Evolutionary conservation across 2,113 vertebrate species (phyloP).

Genomic region (human (Homo sapiens)): DNA sequence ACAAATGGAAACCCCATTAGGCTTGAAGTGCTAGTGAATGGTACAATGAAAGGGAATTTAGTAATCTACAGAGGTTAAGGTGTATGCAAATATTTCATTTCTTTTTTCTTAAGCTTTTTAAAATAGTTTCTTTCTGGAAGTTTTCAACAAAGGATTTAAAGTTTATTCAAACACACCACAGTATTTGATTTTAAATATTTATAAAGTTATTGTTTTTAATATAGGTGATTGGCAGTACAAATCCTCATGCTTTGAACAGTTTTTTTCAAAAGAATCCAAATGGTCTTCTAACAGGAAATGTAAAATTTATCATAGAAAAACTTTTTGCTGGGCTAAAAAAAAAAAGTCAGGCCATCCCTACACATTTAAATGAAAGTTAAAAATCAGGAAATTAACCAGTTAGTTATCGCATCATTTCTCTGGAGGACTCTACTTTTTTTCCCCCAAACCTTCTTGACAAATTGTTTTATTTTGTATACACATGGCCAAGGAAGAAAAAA

Average conservation of each 20-base stretch:
- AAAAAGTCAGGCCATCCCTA: background rate
- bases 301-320: background rate
- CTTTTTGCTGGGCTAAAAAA: background rate
- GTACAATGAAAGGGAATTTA: constrained; percentile 49
- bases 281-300: constrained; percentile 2
- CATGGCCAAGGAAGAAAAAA: background rate
- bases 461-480: background rate
- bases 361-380: background rate
- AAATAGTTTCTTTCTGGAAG: constrained; percentile 24
- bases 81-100: constrained; percentile 65
- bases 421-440: background rate
- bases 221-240: constrained; percentile 27
- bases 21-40: constrained; percentile 34
- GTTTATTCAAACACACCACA: background rate
- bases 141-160: constrained; percentile 62
- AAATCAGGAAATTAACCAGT: background rate
- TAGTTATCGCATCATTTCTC: background rate
- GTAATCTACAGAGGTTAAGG: constrained; percentile 57
- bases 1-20: constrained; percentile 72
- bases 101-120: background rate
- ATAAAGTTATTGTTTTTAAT: constrained; percentile 62
- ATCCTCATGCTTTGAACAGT: background rate
- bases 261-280: constrained; percentile 6
- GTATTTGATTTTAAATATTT: constrained; percentile 59
- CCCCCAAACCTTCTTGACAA: background rate